Percentiles rank a stretch among this genome's conserved stretches.
phyloP scores from a whole-genome alignment of 2,797 vertebrate genomes.

The Diplodus puntazzo region DNA sequence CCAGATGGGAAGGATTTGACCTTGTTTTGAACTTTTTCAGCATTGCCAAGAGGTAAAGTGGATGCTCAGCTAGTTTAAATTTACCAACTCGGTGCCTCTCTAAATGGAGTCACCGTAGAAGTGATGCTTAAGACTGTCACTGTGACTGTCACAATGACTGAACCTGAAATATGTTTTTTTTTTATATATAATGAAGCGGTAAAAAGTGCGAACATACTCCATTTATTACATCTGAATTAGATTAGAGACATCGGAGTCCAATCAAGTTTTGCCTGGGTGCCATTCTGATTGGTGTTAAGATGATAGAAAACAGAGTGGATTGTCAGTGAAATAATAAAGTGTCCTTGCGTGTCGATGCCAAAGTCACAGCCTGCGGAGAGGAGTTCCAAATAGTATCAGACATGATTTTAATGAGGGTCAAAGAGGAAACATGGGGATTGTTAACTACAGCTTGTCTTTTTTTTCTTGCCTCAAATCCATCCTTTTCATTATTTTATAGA shows the following conservation, averaged over 20 bases:
- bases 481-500: background rate
- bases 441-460: conserved; percentile 6
- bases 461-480: conserved; percentile 1
- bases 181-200: background rate
- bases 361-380: conserved; percentile 5
- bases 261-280: conserved; percentile 25
- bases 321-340: conserved; percentile 31
- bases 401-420: conserved; percentile 4
- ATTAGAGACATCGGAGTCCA: conserved; percentile 6
- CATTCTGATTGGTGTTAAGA: conserved; percentile 5
- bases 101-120: conserved; percentile 36
- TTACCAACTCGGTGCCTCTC: conserved; percentile 40
- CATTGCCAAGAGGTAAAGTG: conserved; percentile 67
- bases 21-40: conserved; percentile 68
- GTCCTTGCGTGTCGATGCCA: conserved; percentile 4
- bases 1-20: conserved; percentile 75
- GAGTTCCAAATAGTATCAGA: conserved; percentile 14
- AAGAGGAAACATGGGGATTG: conserved; percentile 7
- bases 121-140: conserved; percentile 6
- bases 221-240: conserved; percentile 5
- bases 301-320: conserved; percentile 5
- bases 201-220: background rate
- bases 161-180: background rate
- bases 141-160: conserved; percentile 19
- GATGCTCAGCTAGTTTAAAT: conserved; percentile 61